Evolutionary conservation across 2,797 vertebrate genomes (phyloP), one percentile per base, ranked within the genome.

Genomic region (Oryzias sinensis): DNA sequence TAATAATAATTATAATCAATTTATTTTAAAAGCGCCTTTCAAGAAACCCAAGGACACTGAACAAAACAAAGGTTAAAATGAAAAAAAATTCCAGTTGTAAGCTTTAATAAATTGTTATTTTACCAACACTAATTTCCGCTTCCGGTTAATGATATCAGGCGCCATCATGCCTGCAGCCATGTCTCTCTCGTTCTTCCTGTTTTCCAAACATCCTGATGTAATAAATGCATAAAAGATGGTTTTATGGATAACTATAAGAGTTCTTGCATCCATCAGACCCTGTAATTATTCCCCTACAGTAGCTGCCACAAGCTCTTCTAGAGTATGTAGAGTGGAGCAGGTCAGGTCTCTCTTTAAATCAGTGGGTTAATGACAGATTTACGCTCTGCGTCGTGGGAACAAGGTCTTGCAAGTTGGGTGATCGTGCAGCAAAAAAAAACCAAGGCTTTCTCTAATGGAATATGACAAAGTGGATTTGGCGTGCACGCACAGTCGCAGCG

Each of bases 361-460:
- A 53, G 22, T 22, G 59, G 70, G 68, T 81, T 85, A 82, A 81
- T 65, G 65, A 65, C 60, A 80, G 79, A 81, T 74, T 76, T 83
- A 76, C 53, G 65, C 74, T 68, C 14, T 14, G 66, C 72, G 77
- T 80, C 27, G 25, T 76, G 76, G 64, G 76, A 81, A 84, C 81
- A 62, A 80, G 82, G 76, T 82, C 72, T 73, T 20, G 65, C 62
- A 27, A 78, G 72, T 71, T 18, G 65, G 75, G 67, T 70, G 84
- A 76, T 56, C 62, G 64, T 61, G 65, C 20, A 63, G 67, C 62
- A 25, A 51, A 66, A 71, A 84, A 53, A 69, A 85, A 73, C 78
- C 54, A 64, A 72, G 62, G 69, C 74, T 70, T 1, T 27, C 64
- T 54, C 59, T 86, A 83, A 88, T 86, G 83, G 72, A 72, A 86